Evolutionary conservation across 2,888 invertebrate genomes (phyloP).

Genomic region (Synergus laeviventris): DNA sequence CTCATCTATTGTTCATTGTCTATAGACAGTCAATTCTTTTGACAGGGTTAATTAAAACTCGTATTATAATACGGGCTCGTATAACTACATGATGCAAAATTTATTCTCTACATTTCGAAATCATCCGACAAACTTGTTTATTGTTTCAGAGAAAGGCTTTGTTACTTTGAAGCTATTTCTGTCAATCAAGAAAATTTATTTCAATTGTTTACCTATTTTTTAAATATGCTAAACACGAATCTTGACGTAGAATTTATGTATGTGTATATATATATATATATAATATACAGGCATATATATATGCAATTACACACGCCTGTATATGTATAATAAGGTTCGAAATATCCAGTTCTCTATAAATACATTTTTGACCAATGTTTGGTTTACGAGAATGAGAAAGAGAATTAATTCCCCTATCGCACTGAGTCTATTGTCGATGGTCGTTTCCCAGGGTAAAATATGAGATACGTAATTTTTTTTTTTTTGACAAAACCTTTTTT

Average conservation of each 20-base stretch:
- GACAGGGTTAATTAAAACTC: slow-evolving; percentile 23
- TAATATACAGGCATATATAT: too few relatives aligned
- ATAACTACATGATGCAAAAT: slow-evolving; percentile 6
- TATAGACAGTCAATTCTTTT: slow-evolving; percentile 7
- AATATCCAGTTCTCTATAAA: neutral
- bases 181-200: neutral
- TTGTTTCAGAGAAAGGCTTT: neutral
- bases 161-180: neutral
- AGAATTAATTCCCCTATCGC: too few relatives aligned
- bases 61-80: neutral
- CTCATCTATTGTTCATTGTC: slow-evolving; percentile 35
- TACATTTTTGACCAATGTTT: neutral
- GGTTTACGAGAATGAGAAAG: neutral
- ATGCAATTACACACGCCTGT: too few relatives aligned
- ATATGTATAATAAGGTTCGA: neutral
- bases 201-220: too few relatives aligned
- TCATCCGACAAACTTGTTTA: neutral
- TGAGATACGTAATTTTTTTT: too few relatives aligned
- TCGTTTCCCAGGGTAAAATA: too few relatives aligned
- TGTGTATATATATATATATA: neutral
- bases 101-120: neutral
- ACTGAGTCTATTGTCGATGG: too few relatives aligned
- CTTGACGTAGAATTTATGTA: neutral
- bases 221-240: neutral
- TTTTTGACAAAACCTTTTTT: too few relatives aligned